Evolutionary conservation across 2,113 vertebrate genomes (phyloP).

Genomic region (Cyanoderma ruficeps): DNA sequence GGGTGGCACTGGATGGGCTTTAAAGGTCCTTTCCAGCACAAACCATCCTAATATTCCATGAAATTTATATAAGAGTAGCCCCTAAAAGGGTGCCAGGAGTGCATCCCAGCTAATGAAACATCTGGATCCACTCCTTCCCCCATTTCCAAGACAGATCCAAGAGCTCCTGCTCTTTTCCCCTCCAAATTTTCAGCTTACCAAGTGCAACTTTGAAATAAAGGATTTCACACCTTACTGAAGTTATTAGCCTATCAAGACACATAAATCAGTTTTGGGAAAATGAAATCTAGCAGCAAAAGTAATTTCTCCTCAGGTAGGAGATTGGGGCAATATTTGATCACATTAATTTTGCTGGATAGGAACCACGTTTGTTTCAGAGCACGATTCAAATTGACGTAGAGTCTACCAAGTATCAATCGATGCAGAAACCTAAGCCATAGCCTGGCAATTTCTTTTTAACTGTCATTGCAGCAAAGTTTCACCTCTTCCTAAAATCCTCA

Average conservation of each 20-base stretch:
- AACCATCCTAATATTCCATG: background rate
- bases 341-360: background rate
- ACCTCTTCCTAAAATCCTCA: background rate
- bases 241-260: background rate
- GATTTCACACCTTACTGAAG: background rate
- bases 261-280: conserved; percentile 45
- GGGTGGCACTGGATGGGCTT: background rate
- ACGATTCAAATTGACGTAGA: background rate
- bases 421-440: background rate
- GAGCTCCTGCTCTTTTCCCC: background rate
- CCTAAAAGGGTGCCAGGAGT: background rate
- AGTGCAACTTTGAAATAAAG: background rate
- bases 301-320: conserved; percentile 7
- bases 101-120: background rate
- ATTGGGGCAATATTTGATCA: background rate
- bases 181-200: background rate
- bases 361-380: background rate
- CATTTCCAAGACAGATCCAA: background rate
- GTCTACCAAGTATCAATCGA: background rate
- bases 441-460: background rate
- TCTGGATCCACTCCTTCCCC: background rate
- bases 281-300: conserved; percentile 6
- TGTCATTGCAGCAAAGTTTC: background rate
- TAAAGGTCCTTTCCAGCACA: background rate
- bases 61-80: background rate